Percentiles rank a stretch among this genome's conserved stretches.
Evolutionary conservation across 2,113 vertebrate genomes (phyloP).

Genomic region (Caloenas nicobarica): DNA sequence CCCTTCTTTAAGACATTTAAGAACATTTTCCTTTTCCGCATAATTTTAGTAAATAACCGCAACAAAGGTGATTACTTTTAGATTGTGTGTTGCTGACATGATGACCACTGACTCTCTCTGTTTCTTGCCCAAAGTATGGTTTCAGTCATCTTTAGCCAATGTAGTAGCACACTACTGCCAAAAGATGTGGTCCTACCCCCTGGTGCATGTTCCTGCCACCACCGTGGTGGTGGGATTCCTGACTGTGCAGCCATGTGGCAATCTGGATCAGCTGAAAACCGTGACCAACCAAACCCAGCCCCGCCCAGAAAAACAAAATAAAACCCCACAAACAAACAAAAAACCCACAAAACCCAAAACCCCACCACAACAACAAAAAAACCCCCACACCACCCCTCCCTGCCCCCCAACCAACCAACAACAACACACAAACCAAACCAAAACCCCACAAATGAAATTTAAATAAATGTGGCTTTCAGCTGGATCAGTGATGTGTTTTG

Average conservation of each 20-base stretch:
- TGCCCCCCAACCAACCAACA: no score
- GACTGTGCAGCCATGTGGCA: not conserved
- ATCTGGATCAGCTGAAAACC: not conserved
- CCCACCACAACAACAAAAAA: no score
- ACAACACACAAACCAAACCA: no score
- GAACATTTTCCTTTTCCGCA: not conserved
- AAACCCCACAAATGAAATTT: no score
- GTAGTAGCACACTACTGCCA: not conserved
- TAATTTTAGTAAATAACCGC: not conserved
- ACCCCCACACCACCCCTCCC: no score
- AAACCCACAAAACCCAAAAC: no score
- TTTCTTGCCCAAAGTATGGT: not conserved
- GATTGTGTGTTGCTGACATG: not conserved
- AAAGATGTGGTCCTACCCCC: not conserved
- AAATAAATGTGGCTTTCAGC: not conserved
- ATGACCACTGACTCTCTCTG: not conserved
- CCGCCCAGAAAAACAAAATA: not conserved
- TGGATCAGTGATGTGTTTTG: not conserved
- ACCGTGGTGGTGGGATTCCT: not conserved
- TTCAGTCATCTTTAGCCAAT: slow-evolving; percentile 65
- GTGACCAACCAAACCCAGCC: not conserved
- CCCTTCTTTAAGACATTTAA: not conserved
- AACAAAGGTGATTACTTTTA: not conserved
- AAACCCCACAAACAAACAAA: no score
- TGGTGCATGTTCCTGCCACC: not conserved